Conservation (phyloP, 2,888 invertebrate species). For the Stenichneumon culpator region DNA sequence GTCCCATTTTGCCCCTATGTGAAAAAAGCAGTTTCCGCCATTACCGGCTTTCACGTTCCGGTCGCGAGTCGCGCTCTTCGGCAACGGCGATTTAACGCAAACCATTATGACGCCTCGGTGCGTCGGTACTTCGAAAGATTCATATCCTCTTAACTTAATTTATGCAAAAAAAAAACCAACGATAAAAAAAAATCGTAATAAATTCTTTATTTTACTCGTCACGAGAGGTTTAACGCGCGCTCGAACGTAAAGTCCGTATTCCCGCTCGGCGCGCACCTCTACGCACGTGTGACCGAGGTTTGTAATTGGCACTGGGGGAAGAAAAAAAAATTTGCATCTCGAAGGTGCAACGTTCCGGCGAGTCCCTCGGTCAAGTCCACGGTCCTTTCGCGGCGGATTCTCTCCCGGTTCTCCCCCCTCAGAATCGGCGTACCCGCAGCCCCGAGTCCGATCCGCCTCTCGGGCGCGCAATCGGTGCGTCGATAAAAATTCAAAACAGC, state of each 20-base stretch:
- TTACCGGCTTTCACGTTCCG: background rate
- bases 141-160: background rate
- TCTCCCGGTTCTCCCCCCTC: slow-evolving; percentile 27
- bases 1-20: too few relatives aligned
- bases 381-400: slow-evolving; percentile 15
- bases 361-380: slow-evolving; percentile 19
- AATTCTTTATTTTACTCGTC: slow-evolving; percentile 22
- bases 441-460: slow-evolving; percentile 30
- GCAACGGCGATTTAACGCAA: background rate
- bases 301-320: slow-evolving; percentile 52
- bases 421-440: background rate
- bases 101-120: slow-evolving; percentile 6
- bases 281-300: slow-evolving; percentile 42
- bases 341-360: slow-evolving; percentile 38
- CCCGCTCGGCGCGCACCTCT: slow-evolving; percentile 2
- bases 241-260: slow-evolving; percentile 37
- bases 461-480: slow-evolving; percentile 71
- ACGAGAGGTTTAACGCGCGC: slow-evolving; percentile 37
- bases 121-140: background rate
- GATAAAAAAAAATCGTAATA: background rate
- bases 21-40: background rate
- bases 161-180: background rate
- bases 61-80: background rate
- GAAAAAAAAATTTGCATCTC: slow-evolving; percentile 43
- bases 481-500: slow-evolving; percentile 84